Evolutionary conservation across 2,797 vertebrate species (phyloP), one percentile per base, ranked within the genome.

Genomic region (Aldrovandia affinis): DNA sequence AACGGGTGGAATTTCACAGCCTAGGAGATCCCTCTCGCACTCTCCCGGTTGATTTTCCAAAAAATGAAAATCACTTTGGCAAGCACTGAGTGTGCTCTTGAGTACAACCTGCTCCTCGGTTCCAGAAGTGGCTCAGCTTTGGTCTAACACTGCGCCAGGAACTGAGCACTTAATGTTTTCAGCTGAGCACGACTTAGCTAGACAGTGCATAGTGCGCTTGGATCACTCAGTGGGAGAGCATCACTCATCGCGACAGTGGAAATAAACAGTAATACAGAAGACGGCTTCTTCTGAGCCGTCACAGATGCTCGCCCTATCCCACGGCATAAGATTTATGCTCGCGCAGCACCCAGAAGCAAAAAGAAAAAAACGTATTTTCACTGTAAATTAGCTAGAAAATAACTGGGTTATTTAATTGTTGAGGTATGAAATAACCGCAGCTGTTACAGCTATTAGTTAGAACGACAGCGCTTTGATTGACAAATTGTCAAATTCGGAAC

Each of bases 211-310:
- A 68, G 61, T 42, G 83, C 12, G 39, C 83, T 73, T 83, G 82
- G 78, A 81, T 81, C 50, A 22, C 57, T 84, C 70, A 82, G 80
- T 81, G 83, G 80, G 85, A 84, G 70, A 86, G 65, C 86, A 81
- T 85, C 79, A 84, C 84, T 88, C 86, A 85, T 87, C 57, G n/a
- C 85, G 80, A 86, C 83, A 85, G 83, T 87, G 86, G 89, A 88
- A 89, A 88, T 82, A 88, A 88, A 87, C 87, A 86, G 83, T 86
- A 83, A 86, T 44, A 61, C 57, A 55, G 75, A 59, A 82, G 65
- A 33, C 83, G 73, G 80, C 57, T 42, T 61, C 47, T 55, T 68
- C 63, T 80, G 82, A 73, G 57, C 9, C 14, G 25, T 77, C 47
- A 59, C 78, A 73, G 54, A 88, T 55, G 70, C 70, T 80, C 5